These are phyloP conservation scores for Chelidonichthys spinosus DNA, from an alignment of 2,797 vertebrate species.

Conservation along the genomic window DNA sequence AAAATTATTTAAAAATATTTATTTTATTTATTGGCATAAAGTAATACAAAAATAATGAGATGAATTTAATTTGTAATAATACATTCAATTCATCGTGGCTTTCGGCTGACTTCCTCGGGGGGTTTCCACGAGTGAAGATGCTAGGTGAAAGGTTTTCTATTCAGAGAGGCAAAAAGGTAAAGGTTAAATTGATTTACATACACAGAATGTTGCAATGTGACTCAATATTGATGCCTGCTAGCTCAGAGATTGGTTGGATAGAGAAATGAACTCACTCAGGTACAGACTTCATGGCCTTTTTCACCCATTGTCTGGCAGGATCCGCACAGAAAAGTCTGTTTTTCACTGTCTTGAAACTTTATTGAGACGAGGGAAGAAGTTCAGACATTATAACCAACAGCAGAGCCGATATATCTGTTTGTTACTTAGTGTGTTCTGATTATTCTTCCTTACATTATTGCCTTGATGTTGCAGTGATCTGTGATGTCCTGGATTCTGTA, in stretches of 20 bases:
- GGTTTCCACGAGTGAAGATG: not conserved
- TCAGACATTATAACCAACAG: not conserved
- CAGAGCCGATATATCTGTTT: not conserved
- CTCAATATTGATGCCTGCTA: not conserved
- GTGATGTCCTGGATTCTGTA: slow-evolving; percentile 47
- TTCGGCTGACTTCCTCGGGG: not conserved
- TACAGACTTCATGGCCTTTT: slow-evolving; percentile 8
- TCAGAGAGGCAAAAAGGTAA: slow-evolving; percentile 17
- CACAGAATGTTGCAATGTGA: not conserved
- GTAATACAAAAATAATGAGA: not conserved
- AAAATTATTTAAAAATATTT: not conserved
- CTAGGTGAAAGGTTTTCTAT: not conserved
- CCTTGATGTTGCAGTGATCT: slow-evolving; percentile 60
- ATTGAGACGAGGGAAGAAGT: slow-evolving; percentile 14
- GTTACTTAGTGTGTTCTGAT: not conserved
- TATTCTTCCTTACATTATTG: slow-evolving; percentile 66
- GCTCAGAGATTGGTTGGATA: not conserved
- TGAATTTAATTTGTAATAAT: not conserved
- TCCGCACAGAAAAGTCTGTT: slow-evolving; percentile 54
- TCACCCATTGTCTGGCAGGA: slow-evolving; percentile 51
- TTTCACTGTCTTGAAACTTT: slow-evolving; percentile 63
- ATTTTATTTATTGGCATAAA: slow-evolving; percentile 28
- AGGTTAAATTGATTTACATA: not conserved
- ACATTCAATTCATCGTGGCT: not conserved
- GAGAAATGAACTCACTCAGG: slow-evolving; percentile 35